These are phyloP conservation scores for Cephalopterus ornatus DNA, from an alignment of 2,113 vertebrate genomes.

Conservation along the genomic window DNA sequence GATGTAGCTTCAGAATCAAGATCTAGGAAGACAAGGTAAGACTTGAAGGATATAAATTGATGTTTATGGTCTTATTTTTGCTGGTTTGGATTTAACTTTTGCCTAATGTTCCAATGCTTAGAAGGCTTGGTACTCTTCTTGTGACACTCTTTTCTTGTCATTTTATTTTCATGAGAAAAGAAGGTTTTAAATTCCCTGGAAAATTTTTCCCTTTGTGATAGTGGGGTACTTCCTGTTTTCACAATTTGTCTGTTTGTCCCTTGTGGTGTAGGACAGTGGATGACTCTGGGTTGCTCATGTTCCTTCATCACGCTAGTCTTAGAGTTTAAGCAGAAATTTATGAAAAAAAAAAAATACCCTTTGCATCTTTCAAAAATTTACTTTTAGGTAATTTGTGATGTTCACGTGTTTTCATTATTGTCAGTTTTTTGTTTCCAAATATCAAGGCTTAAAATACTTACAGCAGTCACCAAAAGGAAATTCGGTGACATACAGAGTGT, in stretches of 20 bases:
- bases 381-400: neutral
- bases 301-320: neutral
- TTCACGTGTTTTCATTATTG: neutral
- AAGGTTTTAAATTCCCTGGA: neutral
- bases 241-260: neutral
- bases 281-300: neutral
- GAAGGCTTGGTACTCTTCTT: neutral
- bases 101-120: neutral
- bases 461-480: neutral
- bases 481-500: fast-evolving
- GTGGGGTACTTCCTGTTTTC: neutral
- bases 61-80: neutral
- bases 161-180: neutral
- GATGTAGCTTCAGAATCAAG: neutral
- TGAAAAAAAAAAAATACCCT: fast-evolving
- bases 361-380: neutral
- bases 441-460: neutral
- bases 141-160: neutral
- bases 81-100: neutral
- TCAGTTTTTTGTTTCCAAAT: neutral
- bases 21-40: neutral
- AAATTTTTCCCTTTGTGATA: fast-evolving
- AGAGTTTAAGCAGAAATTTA: neutral
- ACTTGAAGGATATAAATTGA: neutral
- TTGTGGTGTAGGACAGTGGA: neutral